Evolutionary conservation across 1,140 invertebrate genomes (phyloP).

Genomic region (Sinonovacula constricta): DNA sequence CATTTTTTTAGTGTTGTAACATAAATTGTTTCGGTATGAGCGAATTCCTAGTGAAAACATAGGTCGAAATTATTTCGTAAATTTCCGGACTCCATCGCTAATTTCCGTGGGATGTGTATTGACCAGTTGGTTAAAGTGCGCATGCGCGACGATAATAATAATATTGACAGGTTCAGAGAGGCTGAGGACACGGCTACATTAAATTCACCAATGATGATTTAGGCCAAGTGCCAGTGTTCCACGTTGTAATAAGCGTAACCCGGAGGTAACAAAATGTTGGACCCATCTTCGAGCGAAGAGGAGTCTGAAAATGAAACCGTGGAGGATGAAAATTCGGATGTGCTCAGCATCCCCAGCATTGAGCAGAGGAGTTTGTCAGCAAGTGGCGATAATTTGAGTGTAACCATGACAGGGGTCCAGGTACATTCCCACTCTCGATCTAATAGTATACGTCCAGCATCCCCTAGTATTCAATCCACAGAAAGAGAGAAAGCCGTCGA

Average conservation of each 20-base stretch:
- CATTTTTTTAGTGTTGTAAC: too few species aligned
- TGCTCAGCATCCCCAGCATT: conserved; percentile 74
- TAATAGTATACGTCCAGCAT: conserved; percentile 86
- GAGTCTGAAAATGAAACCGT: conserved; percentile 75
- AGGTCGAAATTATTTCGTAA: neutral
- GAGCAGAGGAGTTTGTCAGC: conserved; percentile 77
- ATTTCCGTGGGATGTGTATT: conserved; percentile 1
- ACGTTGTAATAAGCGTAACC: conserved; percentile 7
- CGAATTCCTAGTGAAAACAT: too few species aligned
- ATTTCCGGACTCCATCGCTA: neutral
- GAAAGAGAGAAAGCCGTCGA: conserved; percentile 78
- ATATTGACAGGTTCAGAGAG: conserved; percentile 35
- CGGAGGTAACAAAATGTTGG: conserved; percentile 77
- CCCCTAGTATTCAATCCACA: conserved; percentile 89
- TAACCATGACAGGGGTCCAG: conserved; percentile 66
- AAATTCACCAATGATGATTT: too few species aligned
- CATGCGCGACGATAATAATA: conserved; percentile 12
- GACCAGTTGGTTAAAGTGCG: neutral
- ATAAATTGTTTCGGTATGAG: too few species aligned
- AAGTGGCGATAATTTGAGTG: conserved; percentile 79
- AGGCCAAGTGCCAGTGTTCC: too few species aligned
- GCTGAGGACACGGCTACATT: neutral
- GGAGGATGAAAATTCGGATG: conserved; percentile 80
- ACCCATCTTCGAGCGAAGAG: conserved; percentile 81
- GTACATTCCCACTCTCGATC: conserved; percentile 77